Evolutionary conservation across 1,140 invertebrate species (phyloP), one percentile per base, ranked within the genome.

Genomic region (Manduca sexta): DNA sequence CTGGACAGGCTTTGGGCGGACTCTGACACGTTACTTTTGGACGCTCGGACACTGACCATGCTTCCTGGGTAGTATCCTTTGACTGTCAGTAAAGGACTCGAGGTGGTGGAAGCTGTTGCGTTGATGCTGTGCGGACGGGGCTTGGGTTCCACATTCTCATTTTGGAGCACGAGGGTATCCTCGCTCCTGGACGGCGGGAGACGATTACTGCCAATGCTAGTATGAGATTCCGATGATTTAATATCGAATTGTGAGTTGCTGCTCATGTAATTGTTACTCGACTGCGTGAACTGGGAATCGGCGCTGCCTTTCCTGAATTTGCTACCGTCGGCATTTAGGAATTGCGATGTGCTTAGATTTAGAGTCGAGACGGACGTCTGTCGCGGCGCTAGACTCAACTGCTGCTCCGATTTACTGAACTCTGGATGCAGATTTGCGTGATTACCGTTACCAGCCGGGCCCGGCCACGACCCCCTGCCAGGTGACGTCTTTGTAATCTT

Each of bases 321-420:
- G 45, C 88, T 83, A 34, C 66, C 64, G 33, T 82, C 85, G 29
- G 70, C 82, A 48, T 69, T 87, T 29, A 84, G 74, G 68, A 85
- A 91, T 67, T 83, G 89, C 2, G 80, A 89, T 39, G 75, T 86
- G 52, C 69, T 84, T 46, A 80, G 67, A 37, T 84, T 88, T 2
- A 87, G 61, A 0, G 84, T 86, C 0, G 86, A 87, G 0, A 83
- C 72, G 0, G 86, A 87, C 6, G 82, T 78, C 37, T 86, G 79
- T 12, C 84, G 65, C 6, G 86, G 88, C 33, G 86, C 86, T 12
- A 85, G 67, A 33, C 89, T 90, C 3, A 95, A 67, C 52, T 95
- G 93, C 70, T 95, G 93, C 59, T 95, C 94, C 16, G 93, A 94
- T 65, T 94, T 94, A 38, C 93, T 94, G 56, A 94, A 92, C 65